These are phyloP conservation scores for Idaea biselata DNA, from an alignment of 2,888 invertebrate species.

Conservation along the genomic window DNA sequence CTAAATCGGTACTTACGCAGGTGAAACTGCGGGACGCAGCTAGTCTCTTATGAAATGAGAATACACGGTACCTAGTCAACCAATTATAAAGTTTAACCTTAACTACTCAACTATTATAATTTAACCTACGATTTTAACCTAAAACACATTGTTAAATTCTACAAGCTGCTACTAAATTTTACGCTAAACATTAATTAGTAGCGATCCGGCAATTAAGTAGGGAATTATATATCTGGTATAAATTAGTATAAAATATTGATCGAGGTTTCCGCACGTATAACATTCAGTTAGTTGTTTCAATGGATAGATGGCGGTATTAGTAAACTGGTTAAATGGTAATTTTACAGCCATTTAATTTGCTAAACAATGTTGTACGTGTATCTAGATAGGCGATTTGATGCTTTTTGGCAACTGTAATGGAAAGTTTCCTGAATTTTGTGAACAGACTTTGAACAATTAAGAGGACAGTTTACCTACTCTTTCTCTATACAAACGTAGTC, in stretches of 20 bases:
- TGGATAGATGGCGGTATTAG: not conserved
- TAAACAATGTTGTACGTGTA: not conserved
- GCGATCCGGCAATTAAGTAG: not conserved
- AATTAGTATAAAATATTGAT: not conserved
- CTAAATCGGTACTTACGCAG: too few species aligned
- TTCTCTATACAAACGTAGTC: too few species aligned
- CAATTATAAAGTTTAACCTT: not conserved
- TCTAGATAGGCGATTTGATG: not conserved
- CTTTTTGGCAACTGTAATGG: not conserved
- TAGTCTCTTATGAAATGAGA: not conserved
- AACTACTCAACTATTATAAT: not conserved
- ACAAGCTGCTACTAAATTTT: not conserved
- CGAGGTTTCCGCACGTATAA: not conserved
- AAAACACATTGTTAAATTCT: not conserved
- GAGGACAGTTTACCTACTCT: too few species aligned
- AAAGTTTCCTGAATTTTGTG: not conserved
- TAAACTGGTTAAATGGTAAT: not conserved
- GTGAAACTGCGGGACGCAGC: too few species aligned
- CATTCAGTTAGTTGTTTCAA: not conserved
- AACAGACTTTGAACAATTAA: too few species aligned
- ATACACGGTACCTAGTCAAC: not conserved
- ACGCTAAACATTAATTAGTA: not conserved
- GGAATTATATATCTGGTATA: not conserved
- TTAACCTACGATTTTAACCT: not conserved
- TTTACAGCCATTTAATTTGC: not conserved